Percentiles rank a stretch among this genome's conserved stretches.
phyloP scores from a whole-genome alignment of 2,113 vertebrate genomes.

The Zingel zingel region DNA sequence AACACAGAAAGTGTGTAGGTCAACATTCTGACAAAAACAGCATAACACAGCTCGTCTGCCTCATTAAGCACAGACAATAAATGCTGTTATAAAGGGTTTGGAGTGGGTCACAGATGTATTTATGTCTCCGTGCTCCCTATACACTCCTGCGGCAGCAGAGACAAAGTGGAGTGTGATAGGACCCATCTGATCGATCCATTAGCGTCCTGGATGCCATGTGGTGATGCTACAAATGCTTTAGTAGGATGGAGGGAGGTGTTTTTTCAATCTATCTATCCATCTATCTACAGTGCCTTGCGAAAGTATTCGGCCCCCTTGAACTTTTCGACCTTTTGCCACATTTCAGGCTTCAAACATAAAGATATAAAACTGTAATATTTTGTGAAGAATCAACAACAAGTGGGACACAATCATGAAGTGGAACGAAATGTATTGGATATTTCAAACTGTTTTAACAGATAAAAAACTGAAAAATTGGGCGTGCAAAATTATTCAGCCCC shows the following conservation, averaged over 20 bases:
- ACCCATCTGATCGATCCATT: constrained; percentile 38
- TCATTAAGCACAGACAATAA: not conserved
- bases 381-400: no score
- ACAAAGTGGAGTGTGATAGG: constrained; percentile 32
- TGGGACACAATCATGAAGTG: no score
- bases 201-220: constrained; percentile 42
- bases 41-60: not conserved
- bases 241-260: constrained; percentile 4
- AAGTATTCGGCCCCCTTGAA: no score
- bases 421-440: no score
- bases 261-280: not conserved
- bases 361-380: no score
- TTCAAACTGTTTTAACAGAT: no score
- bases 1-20: not conserved
- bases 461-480: no score
- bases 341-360: no score
- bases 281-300: no score
- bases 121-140: constrained; percentile 18
- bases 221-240: constrained; percentile 21
- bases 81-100: constrained; percentile 6
- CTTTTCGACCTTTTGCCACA: no score
- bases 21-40: not conserved
- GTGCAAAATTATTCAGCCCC: no score
- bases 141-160: constrained; percentile 3
- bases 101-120: constrained; percentile 54